Evolutionary conservation across 2,888 invertebrate species (phyloP), one percentile per base, ranked within the genome.

Genomic region (Rhingia rostrata): DNA sequence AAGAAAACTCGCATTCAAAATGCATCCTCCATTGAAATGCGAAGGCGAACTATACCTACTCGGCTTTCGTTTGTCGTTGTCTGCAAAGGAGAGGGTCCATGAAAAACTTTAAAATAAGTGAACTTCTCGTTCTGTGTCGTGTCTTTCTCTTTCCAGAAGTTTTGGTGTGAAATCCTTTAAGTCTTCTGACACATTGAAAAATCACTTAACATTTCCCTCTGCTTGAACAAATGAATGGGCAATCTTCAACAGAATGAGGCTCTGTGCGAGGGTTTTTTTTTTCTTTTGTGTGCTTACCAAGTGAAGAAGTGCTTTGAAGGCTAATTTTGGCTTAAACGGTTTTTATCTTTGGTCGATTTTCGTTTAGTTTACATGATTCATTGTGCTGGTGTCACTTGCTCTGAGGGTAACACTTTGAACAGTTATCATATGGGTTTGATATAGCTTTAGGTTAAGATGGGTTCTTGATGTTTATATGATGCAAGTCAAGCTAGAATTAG

Each of bases 171-270:
- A 64, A 75, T 75, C 69, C 69, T 64, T 81, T 75, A 75, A 81
- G 63, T 81, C 75, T 53, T 64, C 56, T 81, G 81, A 81, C 81
- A 81, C 81, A 81, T 75, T 75, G 75, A 75, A 70, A 81, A 81
- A 70, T 81, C 70, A 81, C 75, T 81, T 81, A 81, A 70, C 69
- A 81, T 81, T 81, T 81, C 81, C 80, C 61, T 53, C 22, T 58
- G 22, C 43, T 33, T 35, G 63, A 75, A 75, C 75, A 81, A 81
- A 81, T 81, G 81, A 70, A 81, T 75, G 47, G 70, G 63, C 64
- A 77, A 81, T 81, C 22, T 22, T 35, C 45, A 43, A 70, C 45
- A 51, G 51, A 60, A 69, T 39, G 49, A 61, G 67, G 37, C 61
- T 61, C 33, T 43, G 61, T 43, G 61, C 67, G 67, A 53, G 49